Percentiles rank a stretch among this genome's conserved stretches.
Conservation (phyloP, 92 coral and sea anemone species). For the Porites lobata region DNA sequence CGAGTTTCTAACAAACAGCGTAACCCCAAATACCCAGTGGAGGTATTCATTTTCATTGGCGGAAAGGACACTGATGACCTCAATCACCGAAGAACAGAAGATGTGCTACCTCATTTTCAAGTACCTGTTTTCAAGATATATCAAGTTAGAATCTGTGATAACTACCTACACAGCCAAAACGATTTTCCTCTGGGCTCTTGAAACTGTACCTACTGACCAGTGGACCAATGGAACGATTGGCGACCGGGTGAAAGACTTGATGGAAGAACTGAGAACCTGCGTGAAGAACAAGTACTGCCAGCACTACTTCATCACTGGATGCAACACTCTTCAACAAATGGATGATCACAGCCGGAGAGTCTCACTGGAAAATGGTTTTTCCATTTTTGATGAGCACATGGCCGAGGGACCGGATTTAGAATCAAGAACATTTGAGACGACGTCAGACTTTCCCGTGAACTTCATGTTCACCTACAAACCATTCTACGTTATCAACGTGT, state of each 20-base stretch:
- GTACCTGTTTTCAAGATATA: slow-evolving; percentile 59
- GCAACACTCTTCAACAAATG: slow-evolving; percentile 66
- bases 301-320: slow-evolving; percentile 62
- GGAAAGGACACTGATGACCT: slow-evolving; percentile 66
- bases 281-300: slow-evolving; percentile 57
- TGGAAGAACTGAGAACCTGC: slow-evolving; percentile 65
- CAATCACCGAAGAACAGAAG: slow-evolving; percentile 71
- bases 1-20: neutral
- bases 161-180: slow-evolving; percentile 74
- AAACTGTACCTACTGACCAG: slow-evolving; percentile 60
- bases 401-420: slow-evolving; percentile 60
- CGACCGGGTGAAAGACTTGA: slow-evolving; percentile 66
- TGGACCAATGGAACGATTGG: slow-evolving; percentile 57
- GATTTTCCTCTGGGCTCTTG: slow-evolving; percentile 66
- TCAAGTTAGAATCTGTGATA: slow-evolving; percentile 58
- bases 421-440: slow-evolving; percentile 48
- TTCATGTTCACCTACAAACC: slow-evolving; percentile 71
- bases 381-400: slow-evolving; percentile 61
- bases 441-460: slow-evolving; percentile 55
- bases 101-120: slow-evolving; percentile 72
- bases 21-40: slow-evolving; percentile 60
- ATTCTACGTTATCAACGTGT: slow-evolving; percentile 50
- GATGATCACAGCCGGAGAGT: slow-evolving; percentile 52
- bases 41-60: slow-evolving; percentile 74
- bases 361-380: slow-evolving; percentile 55